Evolutionary conservation across 2,113 vertebrate genomes (phyloP).

Genomic region (Petromus typicus): DNA sequence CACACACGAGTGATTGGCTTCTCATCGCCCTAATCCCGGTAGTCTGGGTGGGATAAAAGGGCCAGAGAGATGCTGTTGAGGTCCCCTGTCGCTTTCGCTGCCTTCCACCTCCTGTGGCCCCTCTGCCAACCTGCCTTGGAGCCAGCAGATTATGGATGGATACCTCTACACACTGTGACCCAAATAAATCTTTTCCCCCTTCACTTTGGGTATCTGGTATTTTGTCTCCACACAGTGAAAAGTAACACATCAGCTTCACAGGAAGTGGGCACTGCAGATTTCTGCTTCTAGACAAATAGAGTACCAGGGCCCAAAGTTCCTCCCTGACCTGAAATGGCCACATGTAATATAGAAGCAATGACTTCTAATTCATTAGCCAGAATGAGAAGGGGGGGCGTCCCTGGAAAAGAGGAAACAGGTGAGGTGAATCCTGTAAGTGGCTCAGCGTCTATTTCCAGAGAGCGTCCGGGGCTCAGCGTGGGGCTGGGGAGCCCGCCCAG

Average conservation of each 20-base stretch:
- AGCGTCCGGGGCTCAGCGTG: not conserved
- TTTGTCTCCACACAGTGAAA: too few relatives aligned
- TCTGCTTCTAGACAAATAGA: not conserved
- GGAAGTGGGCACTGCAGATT: not conserved
- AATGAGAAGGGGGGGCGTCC: not conserved
- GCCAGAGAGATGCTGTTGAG: too few relatives aligned
- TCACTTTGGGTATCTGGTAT: too few relatives aligned
- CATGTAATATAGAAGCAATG: not conserved
- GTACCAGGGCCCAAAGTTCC: not conserved
- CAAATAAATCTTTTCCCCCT: too few relatives aligned
- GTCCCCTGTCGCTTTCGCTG: too few relatives aligned
- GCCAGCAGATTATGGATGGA: too few relatives aligned
- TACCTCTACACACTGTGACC: too few relatives aligned
- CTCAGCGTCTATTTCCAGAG: not conserved
- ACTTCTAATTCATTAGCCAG: not conserved
- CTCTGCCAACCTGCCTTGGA: too few relatives aligned
- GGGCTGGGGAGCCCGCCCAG: not conserved
- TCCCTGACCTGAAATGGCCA: not conserved
- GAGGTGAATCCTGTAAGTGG: not conserved
- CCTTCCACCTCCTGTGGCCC: too few relatives aligned
- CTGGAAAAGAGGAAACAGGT: not conserved
- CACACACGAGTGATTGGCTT: too few relatives aligned
- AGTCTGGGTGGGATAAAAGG: too few relatives aligned
- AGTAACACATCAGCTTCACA: not conserved
- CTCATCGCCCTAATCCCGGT: too few relatives aligned